phyloP scores from a whole-genome alignment of 37 sponge, comb jelly and placozoan species.

The Theonella swinhoei region DNA sequence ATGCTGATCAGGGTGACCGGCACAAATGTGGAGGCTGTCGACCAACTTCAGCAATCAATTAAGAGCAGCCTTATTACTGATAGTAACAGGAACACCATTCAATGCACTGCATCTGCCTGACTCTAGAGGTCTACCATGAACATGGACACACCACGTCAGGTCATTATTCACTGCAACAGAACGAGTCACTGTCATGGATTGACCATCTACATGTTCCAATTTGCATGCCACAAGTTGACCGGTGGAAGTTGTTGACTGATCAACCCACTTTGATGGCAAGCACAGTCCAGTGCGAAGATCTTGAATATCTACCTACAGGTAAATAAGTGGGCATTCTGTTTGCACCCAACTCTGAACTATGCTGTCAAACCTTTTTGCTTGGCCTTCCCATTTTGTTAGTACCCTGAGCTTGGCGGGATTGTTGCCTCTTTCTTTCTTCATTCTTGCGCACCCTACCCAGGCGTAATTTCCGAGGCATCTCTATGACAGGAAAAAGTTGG shows the following conservation, averaged over 20 bases:
- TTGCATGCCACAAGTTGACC: too few relatives aligned
- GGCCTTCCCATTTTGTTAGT: constrained; percentile 13
- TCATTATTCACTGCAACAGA: constrained; percentile 5
- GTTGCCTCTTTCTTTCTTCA: not conserved
- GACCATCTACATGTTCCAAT: too few relatives aligned
- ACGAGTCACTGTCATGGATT: not conserved
- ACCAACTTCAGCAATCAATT: not conserved
- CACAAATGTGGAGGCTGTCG: not conserved
- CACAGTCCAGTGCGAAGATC: constrained; percentile 2
- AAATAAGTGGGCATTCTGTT: not conserved
- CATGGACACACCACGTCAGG: constrained; percentile 24
- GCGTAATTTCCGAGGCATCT: not conserved
- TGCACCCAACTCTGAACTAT: not conserved
- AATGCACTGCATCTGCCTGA: not conserved
- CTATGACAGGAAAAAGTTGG: too few relatives aligned
- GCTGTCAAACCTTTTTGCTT: not conserved
- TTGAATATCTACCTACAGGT: constrained; percentile 13
- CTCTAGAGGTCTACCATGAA: constrained; percentile 14
- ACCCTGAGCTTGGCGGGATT: not conserved
- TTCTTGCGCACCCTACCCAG: not conserved
- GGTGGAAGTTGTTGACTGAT: constrained; percentile 1
- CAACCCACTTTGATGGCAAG: constrained; percentile 5
- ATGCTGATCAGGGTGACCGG: not conserved
- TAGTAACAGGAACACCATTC: not conserved
- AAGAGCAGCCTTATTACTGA: not conserved